Conservation (phyloP, 2,888 invertebrate genomes). For the Harpalus rubripes region DNA sequence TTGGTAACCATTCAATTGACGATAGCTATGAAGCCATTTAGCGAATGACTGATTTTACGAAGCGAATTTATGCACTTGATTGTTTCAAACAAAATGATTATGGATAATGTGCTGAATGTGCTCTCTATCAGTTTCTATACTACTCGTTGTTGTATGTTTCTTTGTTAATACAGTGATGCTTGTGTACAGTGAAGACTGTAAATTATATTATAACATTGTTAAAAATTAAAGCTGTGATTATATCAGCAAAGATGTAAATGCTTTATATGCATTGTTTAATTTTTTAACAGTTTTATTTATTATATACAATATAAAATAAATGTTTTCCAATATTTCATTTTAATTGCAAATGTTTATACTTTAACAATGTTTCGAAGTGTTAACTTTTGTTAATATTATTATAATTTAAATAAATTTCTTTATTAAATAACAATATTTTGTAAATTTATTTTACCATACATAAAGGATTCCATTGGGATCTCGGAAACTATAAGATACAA, state of each 20-base stretch:
- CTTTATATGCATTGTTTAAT: slow-evolving; percentile 51
- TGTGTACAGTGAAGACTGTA: slow-evolving; percentile 37
- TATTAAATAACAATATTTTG: not conserved
- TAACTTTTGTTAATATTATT: not conserved
- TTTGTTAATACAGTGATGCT: slow-evolving; percentile 51
- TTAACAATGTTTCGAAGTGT: not conserved
- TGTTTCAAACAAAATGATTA: slow-evolving; percentile 46
- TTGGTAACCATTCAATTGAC: slow-evolving; percentile 79
- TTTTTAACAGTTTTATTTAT: slow-evolving; percentile 52
- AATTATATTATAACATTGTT: slow-evolving; percentile 47
- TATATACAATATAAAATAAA: slow-evolving; percentile 41
- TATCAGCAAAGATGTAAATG: slow-evolving; percentile 44
- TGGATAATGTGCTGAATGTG: slow-evolving; percentile 34
- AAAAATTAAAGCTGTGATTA: slow-evolving; percentile 53
- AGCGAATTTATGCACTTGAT: slow-evolving; percentile 4
- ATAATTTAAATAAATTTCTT: not conserved
- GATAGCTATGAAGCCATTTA: slow-evolving; percentile 82
- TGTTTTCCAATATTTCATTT: slow-evolving; percentile 26
- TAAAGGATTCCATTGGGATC: no score
- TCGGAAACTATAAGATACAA: no score
- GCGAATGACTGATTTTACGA: slow-evolving; percentile 69
- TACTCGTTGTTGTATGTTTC: slow-evolving; percentile 29
- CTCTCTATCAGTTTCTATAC: slow-evolving; percentile 45
- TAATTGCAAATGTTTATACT: not conserved
- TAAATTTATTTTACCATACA: slow-evolving; percentile 5